phyloP scores from a whole-genome alignment of 2,888 invertebrate genomes.

The Lissocephala sabroskyi region DNA sequence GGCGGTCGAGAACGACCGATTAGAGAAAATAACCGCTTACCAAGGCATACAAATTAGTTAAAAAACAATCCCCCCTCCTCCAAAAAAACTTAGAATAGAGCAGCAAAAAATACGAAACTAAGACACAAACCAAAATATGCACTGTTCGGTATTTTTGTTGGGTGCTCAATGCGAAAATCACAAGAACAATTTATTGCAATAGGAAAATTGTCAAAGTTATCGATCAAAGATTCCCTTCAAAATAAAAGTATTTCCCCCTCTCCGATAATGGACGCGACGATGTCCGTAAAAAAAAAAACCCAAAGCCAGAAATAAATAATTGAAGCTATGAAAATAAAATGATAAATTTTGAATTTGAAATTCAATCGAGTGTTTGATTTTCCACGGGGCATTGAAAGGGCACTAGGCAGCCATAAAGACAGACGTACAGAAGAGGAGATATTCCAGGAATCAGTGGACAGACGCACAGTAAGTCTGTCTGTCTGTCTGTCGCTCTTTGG shows the following conservation, averaged over 20 bases:
- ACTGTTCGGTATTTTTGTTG: slow-evolving; percentile 2
- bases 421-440: too few relatives aligned
- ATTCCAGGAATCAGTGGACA: too few relatives aligned
- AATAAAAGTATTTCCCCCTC: slow-evolving; percentile 1
- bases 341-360: slow-evolving; percentile 3
- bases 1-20: slow-evolving; percentile 10
- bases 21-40: slow-evolving; percentile 11
- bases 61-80: not conserved
- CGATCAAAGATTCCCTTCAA: not conserved
- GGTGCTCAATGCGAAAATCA: slow-evolving; percentile 4
- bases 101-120: slow-evolving; percentile 13
- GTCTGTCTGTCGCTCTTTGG: too few relatives aligned
- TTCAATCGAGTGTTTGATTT: not conserved
- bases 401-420: too few relatives aligned
- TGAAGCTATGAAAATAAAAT: slow-evolving; percentile 1
- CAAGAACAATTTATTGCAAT: slow-evolving; percentile 1
- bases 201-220: too few relatives aligned
- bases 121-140: slow-evolving; percentile 12
- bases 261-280: too few relatives aligned
- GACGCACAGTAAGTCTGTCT: too few relatives aligned
- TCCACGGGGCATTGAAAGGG: too few relatives aligned
- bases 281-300: too few relatives aligned
- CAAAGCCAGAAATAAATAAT: too few relatives aligned
- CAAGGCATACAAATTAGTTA: too few relatives aligned
- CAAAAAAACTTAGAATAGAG: not conserved